Evolutionary conservation across 2,113 vertebrate species (phyloP).

Genomic region (Desmodus rotundus): DNA sequence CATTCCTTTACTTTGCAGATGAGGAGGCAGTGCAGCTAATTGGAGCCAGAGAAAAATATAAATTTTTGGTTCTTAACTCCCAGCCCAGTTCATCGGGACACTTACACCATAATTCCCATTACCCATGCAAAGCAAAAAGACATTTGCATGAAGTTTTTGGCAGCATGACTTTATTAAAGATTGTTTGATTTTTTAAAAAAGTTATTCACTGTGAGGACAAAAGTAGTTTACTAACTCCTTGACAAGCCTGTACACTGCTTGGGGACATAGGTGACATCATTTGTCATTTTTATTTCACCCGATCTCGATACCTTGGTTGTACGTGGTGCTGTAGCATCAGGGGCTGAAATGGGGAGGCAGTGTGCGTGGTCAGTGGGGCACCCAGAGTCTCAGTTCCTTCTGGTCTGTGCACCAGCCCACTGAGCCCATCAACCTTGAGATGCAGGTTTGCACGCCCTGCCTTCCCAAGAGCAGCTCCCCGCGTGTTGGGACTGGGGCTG

Average conservation of each 20-base stretch:
- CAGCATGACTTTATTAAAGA: neutral
- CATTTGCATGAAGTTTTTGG: neutral
- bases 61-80: neutral
- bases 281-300: neutral
- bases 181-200: neutral
- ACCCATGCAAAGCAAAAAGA: neutral
- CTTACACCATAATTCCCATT: neutral
- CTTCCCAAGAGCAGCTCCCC: neutral
- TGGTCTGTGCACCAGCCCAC: neutral
- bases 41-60: neutral
- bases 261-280: neutral
- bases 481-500: accelerated
- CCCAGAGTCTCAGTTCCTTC: neutral
- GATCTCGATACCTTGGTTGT: neutral
- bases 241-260: neutral
- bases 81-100: neutral
- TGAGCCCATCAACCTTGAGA: neutral
- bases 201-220: neutral
- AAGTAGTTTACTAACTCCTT: neutral
- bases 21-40: neutral
- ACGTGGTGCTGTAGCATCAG: neutral
- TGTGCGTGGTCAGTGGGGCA: neutral
- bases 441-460: neutral
- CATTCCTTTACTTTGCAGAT: neutral
- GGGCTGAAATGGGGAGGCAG: neutral